Base-by-base conservation (phyloP, 53 echinoderm and acorn worm genomes). In the Stichopus horrens region DNA sequence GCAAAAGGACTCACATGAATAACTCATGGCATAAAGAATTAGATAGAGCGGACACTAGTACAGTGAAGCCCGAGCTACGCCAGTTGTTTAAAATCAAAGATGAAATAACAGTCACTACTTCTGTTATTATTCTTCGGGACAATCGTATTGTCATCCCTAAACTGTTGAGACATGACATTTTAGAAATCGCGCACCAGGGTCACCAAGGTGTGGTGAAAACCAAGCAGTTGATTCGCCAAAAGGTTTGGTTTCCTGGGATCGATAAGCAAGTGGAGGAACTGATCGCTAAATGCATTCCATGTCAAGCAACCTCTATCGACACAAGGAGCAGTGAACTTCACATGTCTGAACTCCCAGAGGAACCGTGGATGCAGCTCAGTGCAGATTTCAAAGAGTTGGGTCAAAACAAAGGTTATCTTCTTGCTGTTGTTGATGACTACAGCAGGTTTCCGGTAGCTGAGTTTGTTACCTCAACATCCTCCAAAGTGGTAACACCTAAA, bases 121-220 rank as follows among this genome's bases (percentile, higher is more conserved):
- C 80, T 78, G 86, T 86, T 8, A 83, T n/a, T 51, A 83, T 94
- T 60, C 90, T 94, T 13, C 78, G 91, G n/a, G 93, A 91, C 54
- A 75, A 88, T 23, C 88, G 93, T 57, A 93, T 93, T 54, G 95
- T 95, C 54, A 90, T 95, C 89, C 95, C 95, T 18, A 57, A 83
- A 9, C 8, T 74, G n/a, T 83, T 95, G 54, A 19, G 88, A 6
- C 82, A 86, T 52, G 53, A 58, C 5, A 73, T 92, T 54, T 54
- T 93, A 18, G 75, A 78, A 59, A 86, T 92, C 9, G 91, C 94
- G 6, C 94, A 94, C 55, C 75, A 88, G 73, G 88, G 89, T 14
- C 90, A 94, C 84, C 91, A 92, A 57, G 94, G 94, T n/a, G 77
- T 93, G 16, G 74, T 90, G 18, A 88, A 83, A n/a, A n/a, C n/a